Base-by-base conservation (phyloP, 2,113 vertebrate species). In the Syngnathus floridae region DNA sequence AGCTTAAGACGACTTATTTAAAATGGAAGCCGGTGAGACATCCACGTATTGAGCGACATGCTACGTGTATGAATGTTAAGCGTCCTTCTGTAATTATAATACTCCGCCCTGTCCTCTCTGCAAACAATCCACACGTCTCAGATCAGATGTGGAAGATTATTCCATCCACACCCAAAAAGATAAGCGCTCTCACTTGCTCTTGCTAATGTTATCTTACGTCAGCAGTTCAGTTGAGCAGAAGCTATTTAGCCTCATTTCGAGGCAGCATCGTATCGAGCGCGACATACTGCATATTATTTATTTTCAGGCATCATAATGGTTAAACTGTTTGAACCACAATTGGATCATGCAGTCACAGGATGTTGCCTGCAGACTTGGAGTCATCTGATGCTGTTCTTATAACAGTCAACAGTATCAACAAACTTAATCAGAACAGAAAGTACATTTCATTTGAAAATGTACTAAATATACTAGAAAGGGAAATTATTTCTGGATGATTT, bases 271-370 rank as follows among this genome's bases (percentile, higher is more conserved):
- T 86, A 45, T 86, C 82, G 71, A 16, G 52, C 37, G 37, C 17
- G 73, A 61, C 60, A 70, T 13, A 14, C 11, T 14, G 13, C 11
- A 16, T 45, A 45, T 14, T 4, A 52, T 62, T 31, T 31, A 31
- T 31, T 31, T 31, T 31, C 26, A 76, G 36, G 17, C 59, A 51
- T 61, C 22, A 16, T 17, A 59, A 8, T 13, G 19, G 36, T 59
- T 21, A 12, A 13, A 64, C 64, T 73, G 70, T 56, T 70, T 65
- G 6, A 36, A 62, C 55, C 31, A 8, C 52, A 10, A 48, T 16
- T 45, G 64, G 19, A 31, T 63, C 61, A 63, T 61, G 67, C 74
- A 8, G 81, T 86, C 87, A 84, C 76, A 82, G 65, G 83, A 83
- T 75, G 55, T 49, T 10, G 81, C 80, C 76, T 74, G 7, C 67